Evolutionary conservation across 1,140 invertebrate genomes (phyloP), one percentile per base, ranked within the genome.

Genomic region (Drosophila paulistorum): DNA sequence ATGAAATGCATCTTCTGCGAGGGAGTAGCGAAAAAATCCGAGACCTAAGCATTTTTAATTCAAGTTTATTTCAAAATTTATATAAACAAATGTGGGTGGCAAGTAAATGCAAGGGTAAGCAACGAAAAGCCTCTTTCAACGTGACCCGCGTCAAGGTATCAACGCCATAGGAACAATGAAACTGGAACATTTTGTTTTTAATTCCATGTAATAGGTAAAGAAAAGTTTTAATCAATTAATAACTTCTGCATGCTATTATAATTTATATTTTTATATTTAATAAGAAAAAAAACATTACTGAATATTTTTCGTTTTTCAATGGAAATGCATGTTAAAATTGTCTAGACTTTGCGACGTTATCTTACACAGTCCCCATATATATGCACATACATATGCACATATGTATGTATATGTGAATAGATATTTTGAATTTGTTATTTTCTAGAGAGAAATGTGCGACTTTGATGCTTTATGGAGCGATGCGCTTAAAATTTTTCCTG

Each of bases 401-500:
- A 62, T 45, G 39, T 13, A 35, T 35, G 26, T 26, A 11, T 37
- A 37, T 26, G 23, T 26, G 3, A 9, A 30, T 37, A 10, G 6
- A 9, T 37, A 37, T 65, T 72, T 55, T 69, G 26, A 30, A 30
- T 45, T 60, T 20, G 62, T 51, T 35, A 48, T 23, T 68, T 39
- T 13, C 23, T 9, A 13, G 30, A 14, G 3, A 35, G 35, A 48
- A 70, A 86, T 85, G 81, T 58, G 63, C 54, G 78, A 86, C 60
- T 76, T 90, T 45, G 70, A 69, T 55, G 37, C 11, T 3, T 35
- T 90, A 39, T 90, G 86, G 87, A 23, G 57, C 7, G 67, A 90
- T 45, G 74, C 77, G 0, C n/a, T 70, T 1, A 74, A 83, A 71
- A 76, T 90, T 55, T 90, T 90, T 62, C 86, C 86, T 30, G 70